Evolutionary conservation across 2,797 vertebrate species (phyloP), one percentile per base, ranked within the genome.

Genomic region (Clamator glandarius): DNA sequence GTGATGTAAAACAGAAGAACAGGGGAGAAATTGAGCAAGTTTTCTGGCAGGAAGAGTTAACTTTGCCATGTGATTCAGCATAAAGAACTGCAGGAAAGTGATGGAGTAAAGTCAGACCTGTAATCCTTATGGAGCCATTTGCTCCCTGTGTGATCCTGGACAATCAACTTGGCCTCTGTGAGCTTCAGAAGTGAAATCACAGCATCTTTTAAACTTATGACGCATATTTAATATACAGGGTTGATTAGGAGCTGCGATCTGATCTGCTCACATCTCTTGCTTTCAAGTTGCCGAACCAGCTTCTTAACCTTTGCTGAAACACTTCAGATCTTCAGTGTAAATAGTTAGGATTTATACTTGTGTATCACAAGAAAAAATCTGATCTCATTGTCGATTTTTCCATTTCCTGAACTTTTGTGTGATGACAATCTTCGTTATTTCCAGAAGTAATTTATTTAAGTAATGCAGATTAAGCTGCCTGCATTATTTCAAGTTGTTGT

Each of bases 321-420:
- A 25, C 18, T 68, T 81, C 5, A 64, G 1, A 76, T 70, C 31
- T 94, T 87, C 26, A 62, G 25, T 29, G 23, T 68, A 69, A 74
- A 41, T 41, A 31, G 16, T 57, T 70, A 36, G 33, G 42, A 52
- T 57, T 69, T 69, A 64, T 62, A 29, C 16, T 75, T 77, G 35
- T 28, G 4, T 78, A 86, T 51, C 11, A 50, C 8, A 48, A 33
- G 44, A n/a, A 72, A 66, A 62, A 28, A 10, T 2, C 11, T 5
- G 11, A 58, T 80, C 50, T 75, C 10, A 18, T 21, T 67, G 59
- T 69, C 61, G 39, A 72, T 93, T 91, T 67, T 36, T 80, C 36
- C 13, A 54, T 84, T 90, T 93, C 51, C 63, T 89, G 74, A 84
- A 79, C 84, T 86, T 81, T 86, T 15, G 44, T 92, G 41, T 57